These are phyloP conservation scores for Tetheella fluctuosa DNA, from an alignment of 2,888 invertebrate species.

Conservation along the genomic window DNA sequence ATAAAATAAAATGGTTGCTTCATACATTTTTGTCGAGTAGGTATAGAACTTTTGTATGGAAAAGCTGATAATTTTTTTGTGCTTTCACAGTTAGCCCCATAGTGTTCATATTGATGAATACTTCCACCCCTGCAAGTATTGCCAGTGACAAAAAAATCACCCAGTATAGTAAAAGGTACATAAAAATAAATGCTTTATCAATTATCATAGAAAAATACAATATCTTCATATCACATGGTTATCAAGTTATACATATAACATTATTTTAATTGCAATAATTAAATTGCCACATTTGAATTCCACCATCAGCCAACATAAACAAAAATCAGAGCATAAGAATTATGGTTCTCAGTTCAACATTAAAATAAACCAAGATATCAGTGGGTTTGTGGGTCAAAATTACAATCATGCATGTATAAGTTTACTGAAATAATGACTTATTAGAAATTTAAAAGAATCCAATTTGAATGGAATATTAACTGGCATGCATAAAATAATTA, in stretches of 20 bases:
- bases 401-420: neutral
- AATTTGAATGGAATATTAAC: neutral
- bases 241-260: constrained; percentile 34
- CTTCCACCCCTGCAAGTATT: too few relatives aligned
- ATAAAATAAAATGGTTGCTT: too few relatives aligned
- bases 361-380: neutral
- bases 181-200: constrained; percentile 36
- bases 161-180: constrained; percentile 29
- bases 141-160: too few relatives aligned
- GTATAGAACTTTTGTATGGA: too few relatives aligned
- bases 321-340: neutral
- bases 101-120: too few relatives aligned
- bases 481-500: neutral
- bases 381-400: neutral
- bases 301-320: neutral
- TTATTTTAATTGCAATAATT: constrained; percentile 11
- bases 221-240: constrained; percentile 53
- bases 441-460: neutral
- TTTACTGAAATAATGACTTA: neutral
- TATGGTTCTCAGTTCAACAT: neutral
- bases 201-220: constrained; percentile 37
- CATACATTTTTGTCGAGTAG: too few relatives aligned
- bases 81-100: too few relatives aligned
- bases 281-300: neutral
- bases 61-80: too few relatives aligned